Evolutionary conservation across 2,113 vertebrate species (phyloP), one percentile per base, ranked within the genome.

Genomic region (Dendropsophus ebraccatus): DNA sequence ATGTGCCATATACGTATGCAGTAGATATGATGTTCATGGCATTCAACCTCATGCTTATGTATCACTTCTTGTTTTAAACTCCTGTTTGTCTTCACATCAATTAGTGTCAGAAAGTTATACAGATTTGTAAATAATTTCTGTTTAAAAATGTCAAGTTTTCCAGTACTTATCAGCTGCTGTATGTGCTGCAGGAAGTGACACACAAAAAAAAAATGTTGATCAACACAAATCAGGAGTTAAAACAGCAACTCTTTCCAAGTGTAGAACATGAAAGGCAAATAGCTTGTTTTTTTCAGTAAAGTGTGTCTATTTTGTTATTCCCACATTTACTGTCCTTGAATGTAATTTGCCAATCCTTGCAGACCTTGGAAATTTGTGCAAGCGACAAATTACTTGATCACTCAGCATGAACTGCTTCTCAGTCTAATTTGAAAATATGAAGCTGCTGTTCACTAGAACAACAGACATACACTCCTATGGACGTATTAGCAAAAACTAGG

Each of bases 301-400:
- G 28, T 72, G 32, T 82, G 32, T 50, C 65, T 82, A 14, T 82
- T 82, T 70, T 21, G 37, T 72, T 70, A 65, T 82, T 30, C 30
- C 45, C 65, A 72, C 62, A 82, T 82, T 82, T 82, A 35, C 41
- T 70, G 65, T 72, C 81, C 65, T 72, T 82, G 49, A 82, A 82
- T 82, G 81, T 12, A 70, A 52, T 82, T 70, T 82, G 65, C 65
- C 78, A 81, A 65, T 81, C 65, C 32, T 47, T 54, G 65, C 65
- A 82, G 81, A 82, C 81, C 81, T 82, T 82, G 67, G 62, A 82
- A 82, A 72, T 82, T 82, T 82, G 81, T 82, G 65, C 65, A 82
- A 72, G 81, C 81, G 81, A 56, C 81, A 82, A 82, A 82, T 82
- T 82, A 82, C 50, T 82, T 82, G 81, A 82, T 82, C 81, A 82